Conservation (phyloP, 2,113 vertebrate species). For the Antechinus flavipes region DNA sequence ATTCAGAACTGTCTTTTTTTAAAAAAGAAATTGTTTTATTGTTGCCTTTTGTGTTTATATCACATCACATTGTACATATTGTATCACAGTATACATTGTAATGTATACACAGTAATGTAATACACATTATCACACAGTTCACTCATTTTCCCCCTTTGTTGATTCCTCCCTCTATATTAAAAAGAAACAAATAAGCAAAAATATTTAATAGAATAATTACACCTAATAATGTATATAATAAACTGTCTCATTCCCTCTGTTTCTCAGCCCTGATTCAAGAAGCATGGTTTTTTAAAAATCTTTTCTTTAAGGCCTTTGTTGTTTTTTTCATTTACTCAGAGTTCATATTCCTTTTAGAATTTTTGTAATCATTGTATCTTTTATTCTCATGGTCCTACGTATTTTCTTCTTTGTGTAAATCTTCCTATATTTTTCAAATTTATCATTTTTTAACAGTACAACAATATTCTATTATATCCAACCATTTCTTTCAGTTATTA, state of each 20-base stretch:
- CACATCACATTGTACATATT: neutral
- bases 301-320: neutral
- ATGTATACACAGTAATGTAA: too few species aligned
- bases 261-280: neutral
- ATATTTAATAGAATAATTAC: neutral
- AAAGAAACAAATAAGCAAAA: neutral
- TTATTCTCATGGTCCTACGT: neutral
- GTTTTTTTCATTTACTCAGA: neutral
- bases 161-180: neutral
- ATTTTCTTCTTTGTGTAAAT: neutral
- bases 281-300: neutral
- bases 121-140: too few species aligned
- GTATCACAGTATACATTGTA: too few species aligned
- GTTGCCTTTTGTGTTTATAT: neutral
- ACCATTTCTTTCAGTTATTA: neutral
- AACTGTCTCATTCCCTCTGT: neutral
- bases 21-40: neutral
- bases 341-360: neutral
- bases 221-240: neutral
- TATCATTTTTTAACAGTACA: neutral
- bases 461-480: neutral
- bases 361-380: neutral
- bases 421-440: neutral
- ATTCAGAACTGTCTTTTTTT: neutral
- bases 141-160: neutral